A percentile compares a stretch with the other conserved stretches of the same genome.
These are phyloP conservation scores for Nycticebus coucang DNA, from an alignment of 2,113 vertebrate genomes.

Conservation along the genomic window DNA sequence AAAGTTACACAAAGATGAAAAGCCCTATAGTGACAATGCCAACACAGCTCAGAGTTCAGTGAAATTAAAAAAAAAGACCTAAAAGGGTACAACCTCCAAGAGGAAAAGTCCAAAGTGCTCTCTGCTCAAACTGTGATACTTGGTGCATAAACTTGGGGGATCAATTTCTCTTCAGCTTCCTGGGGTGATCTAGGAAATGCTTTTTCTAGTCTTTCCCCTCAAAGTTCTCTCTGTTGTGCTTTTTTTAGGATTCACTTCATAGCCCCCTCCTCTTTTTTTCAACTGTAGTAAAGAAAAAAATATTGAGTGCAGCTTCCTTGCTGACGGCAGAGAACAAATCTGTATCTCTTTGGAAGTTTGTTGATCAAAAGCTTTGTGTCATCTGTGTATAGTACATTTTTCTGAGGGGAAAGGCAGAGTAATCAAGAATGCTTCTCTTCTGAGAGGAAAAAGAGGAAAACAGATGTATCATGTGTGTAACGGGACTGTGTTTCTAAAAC, in stretches of 20 bases:
- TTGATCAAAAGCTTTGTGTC: slow-evolving; percentile 63
- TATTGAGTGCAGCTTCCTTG: not conserved
- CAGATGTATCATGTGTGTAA: slow-evolving; percentile 29
- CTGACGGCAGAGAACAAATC: slow-evolving; percentile 48
- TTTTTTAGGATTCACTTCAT: not conserved
- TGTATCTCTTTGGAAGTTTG: slow-evolving; percentile 61
- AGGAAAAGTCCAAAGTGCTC: not conserved
- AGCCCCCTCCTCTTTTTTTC: not conserved
- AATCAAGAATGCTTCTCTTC: slow-evolving; percentile 44
- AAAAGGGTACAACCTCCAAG: not conserved
- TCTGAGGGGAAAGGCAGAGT: slow-evolving; percentile 46
- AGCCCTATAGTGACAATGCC: not conserved
- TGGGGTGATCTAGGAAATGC: not conserved
- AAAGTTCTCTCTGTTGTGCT: not conserved
- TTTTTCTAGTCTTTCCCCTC: slow-evolving; percentile 15
- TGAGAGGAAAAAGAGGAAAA: slow-evolving; percentile 40
- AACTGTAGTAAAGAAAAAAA: slow-evolving; percentile 17
- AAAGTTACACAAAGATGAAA: slow-evolving; percentile 47
- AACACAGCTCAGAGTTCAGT: not conserved
- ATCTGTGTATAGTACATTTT: slow-evolving; percentile 52
- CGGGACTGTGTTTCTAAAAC: slow-evolving; percentile 59
- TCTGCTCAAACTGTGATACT: not conserved
- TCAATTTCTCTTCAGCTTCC: not conserved
- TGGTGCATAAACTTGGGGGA: not conserved
- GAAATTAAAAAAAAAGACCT: not conserved